These are phyloP conservation scores for Ennomos quercinarius DNA, from an alignment of 2,888 invertebrate genomes.

Conservation along the genomic window DNA sequence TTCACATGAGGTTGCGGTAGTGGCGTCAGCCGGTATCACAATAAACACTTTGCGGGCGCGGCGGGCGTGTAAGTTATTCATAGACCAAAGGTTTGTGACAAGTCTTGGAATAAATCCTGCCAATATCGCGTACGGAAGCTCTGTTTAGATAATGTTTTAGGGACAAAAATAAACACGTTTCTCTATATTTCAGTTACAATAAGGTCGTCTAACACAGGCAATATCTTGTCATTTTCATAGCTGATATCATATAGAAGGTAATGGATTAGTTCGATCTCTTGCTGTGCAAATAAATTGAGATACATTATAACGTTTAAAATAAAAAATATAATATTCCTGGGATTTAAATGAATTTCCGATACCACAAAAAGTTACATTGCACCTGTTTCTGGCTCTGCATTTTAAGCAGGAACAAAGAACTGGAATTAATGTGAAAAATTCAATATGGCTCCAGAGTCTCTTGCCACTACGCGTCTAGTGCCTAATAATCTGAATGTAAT, in stretches of 20 bases:
- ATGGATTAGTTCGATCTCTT: no score
- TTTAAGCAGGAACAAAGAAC: constrained; percentile 47
- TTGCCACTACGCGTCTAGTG: constrained; percentile 65
- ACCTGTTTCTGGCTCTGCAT: constrained; percentile 28
- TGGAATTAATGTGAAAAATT: constrained; percentile 57
- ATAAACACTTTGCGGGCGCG: constrained; percentile 77
- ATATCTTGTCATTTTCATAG: no score
- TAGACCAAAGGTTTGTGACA: constrained; percentile 67
- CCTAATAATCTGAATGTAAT: constrained; percentile 58
- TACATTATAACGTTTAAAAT: no score
- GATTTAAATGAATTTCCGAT: neutral
- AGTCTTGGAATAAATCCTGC: constrained; percentile 62
- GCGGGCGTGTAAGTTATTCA: constrained; percentile 74
- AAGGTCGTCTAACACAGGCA: no score
- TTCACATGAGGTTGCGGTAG: constrained; percentile 74
- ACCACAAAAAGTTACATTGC: constrained; percentile 28
- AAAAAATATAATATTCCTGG: neutral
- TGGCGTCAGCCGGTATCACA: constrained; percentile 75
- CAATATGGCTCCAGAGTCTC: constrained; percentile 62
- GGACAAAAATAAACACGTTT: constrained; percentile 17
- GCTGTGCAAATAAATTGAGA: no score
- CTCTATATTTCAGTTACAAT: constrained; percentile 7
- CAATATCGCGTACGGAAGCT: constrained; percentile 44
- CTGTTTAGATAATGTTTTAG: constrained; percentile 26
- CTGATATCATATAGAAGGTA: no score